Base-by-base conservation (phyloP, 2,888 invertebrate genomes). In the Cephus sareptanus region DNA sequence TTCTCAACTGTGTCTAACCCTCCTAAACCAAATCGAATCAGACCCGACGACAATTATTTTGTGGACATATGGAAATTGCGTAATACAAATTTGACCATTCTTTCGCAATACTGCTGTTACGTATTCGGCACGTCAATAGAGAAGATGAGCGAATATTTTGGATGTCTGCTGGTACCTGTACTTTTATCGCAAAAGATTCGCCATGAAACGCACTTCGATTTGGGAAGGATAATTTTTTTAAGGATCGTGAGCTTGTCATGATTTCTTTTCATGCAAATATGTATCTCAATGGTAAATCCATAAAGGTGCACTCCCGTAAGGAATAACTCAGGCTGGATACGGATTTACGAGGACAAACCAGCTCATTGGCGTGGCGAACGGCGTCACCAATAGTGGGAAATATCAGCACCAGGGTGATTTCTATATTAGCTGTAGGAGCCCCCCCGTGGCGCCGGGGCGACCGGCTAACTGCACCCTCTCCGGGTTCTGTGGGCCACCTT, bases 381-480 rank as follows among this genome's bases (percentile, higher is more conserved):
- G 83, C 83, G 86, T 85, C 83, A 85, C 77, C 81, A 85, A 87
- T 84, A 86, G 87, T 82, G 85, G 83, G 83, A 87, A 83, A 84
- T 87, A 89, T 89, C 87, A 87, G 82, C 87, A 82, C 84, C 83
- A 81, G 83, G 83, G 85, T 89, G 89, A 89, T 88, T 89, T 88
- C 89, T 89, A 86, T 89, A 89, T 89, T 89, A 89, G 87, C 83
- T 87, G 80, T 80, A 84, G 73, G 76, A 80, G 87, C 85, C 85
- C 84, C 86, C 89, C 89, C 82, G 86, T 85, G 84, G 89, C 82
- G 88, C 81, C 80, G 77, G 79, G 77, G 81, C 81, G 76, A 83
- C 82, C 80, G 81, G 30, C 75, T 79, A 79, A 79, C 76, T 75
- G 71, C 78, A 75, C 79, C 74, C 79, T 79, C 79, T 76, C 73